Evolutionary conservation across 2,797 vertebrate species (phyloP).

Genomic region (Sebastes trivittatus): DNA sequence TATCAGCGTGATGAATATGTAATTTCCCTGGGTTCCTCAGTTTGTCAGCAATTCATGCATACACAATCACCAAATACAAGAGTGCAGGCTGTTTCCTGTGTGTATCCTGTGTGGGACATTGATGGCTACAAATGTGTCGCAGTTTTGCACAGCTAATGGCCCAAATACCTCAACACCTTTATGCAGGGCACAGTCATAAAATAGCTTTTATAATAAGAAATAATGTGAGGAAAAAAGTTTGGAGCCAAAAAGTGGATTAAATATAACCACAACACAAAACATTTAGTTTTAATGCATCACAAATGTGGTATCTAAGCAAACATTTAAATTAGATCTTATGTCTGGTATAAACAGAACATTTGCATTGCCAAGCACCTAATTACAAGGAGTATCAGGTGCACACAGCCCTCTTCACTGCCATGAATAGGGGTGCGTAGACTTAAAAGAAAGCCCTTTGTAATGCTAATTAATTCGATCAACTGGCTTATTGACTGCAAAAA

Average conservation of each 20-base stretch:
- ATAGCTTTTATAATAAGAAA: neutral
- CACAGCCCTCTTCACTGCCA: slow-evolving; percentile 37
- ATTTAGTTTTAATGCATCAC: neutral
- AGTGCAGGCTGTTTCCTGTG: slow-evolving; percentile 42
- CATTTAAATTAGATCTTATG: slow-evolving; percentile 20
- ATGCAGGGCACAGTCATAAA: neutral
- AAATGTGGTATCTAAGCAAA: neutral
- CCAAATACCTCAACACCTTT: slow-evolving; percentile 9
- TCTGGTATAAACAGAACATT: slow-evolving; percentile 49
- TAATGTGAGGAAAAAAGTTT: neutral
- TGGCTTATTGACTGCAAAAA: slow-evolving; percentile 76
- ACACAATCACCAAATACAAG: slow-evolving; percentile 46
- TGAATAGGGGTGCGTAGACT: slow-evolving; percentile 45
- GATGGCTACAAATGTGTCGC: neutral
- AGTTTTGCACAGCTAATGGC: neutral
- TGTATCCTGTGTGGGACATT: slow-evolving; percentile 4
- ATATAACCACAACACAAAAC: neutral
- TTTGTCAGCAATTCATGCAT: slow-evolving; percentile 50
- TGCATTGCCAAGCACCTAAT: slow-evolving; percentile 65
- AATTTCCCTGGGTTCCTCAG: slow-evolving; percentile 56
- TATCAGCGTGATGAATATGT: slow-evolving; percentile 58
- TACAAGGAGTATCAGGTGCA: slow-evolving; percentile 60
- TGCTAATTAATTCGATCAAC: slow-evolving; percentile 75
- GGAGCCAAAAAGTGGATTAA: neutral
- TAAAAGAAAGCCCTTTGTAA: slow-evolving; percentile 72